phyloP scores from a whole-genome alignment of 92 coral and sea anemone genomes.

The Palythoa caribaeorum region DNA sequence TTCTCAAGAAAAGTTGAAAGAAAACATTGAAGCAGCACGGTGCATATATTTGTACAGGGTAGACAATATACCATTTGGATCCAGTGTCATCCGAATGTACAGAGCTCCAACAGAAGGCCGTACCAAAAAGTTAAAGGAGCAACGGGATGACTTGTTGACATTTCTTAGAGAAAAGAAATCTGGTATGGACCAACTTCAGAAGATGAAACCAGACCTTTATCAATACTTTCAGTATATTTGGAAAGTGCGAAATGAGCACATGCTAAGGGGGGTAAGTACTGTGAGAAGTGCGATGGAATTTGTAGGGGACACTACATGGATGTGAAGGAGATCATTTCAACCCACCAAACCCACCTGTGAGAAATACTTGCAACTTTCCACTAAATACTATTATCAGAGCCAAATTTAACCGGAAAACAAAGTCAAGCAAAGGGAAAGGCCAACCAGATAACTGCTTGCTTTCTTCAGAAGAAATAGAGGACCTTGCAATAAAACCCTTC shows the following conservation, averaged over 20 bases:
- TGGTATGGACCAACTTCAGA: slow-evolving; percentile 17
- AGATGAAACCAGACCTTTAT: slow-evolving; percentile 31
- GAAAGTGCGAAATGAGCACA: slow-evolving; percentile 27
- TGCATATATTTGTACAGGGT: slow-evolving; percentile 49
- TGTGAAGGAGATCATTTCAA: too few relatives aligned
- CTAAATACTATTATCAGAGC: not conserved
- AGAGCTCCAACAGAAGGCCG: slow-evolving; percentile 30
- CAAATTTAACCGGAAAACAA: not conserved
- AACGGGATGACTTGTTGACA: slow-evolving; percentile 35
- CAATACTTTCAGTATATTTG: slow-evolving; percentile 27
- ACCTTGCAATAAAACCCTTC: slow-evolving; percentile 7
- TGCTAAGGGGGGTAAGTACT: slow-evolving; percentile 23
- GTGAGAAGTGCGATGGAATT: too few relatives aligned
- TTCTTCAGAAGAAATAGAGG: slow-evolving; percentile 14
- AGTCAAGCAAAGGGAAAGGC: too few relatives aligned
- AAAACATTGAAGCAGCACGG: slow-evolving; percentile 56
- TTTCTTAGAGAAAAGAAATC: slow-evolving; percentile 40
- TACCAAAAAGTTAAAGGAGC: slow-evolving; percentile 20
- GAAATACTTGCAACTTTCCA: slow-evolving; percentile 12
- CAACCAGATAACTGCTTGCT: too few relatives aligned
- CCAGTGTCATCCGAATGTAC: slow-evolving; percentile 33
- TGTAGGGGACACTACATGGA: too few relatives aligned
- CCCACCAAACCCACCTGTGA: too few relatives aligned
- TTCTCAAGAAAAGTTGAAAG: slow-evolving; percentile 9
- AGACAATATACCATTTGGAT: slow-evolving; percentile 31